These are phyloP conservation scores for Epinotia bilunana DNA, from an alignment of 2,888 invertebrate species.

Conservation along the genomic window DNA sequence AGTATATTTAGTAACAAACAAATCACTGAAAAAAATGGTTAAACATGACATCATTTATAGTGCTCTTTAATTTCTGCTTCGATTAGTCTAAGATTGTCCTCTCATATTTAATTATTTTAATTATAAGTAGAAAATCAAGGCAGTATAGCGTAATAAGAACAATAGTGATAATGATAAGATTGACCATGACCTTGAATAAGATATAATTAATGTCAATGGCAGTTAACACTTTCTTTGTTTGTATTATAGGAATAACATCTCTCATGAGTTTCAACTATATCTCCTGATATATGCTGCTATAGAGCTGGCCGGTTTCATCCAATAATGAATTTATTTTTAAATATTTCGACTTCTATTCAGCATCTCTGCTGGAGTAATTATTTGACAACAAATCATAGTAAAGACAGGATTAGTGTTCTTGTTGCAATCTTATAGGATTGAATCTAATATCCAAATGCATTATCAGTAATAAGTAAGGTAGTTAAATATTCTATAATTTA, in stretches of 20 bases:
- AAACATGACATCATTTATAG: no score
- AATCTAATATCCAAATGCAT: not conserved
- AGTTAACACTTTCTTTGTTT: not conserved
- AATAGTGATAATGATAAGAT: not conserved
- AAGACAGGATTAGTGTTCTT: not conserved
- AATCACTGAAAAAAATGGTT: no score
- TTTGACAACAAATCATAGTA: not conserved
- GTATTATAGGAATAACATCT: not conserved
- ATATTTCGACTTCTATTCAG: not conserved
- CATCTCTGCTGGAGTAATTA: not conserved
- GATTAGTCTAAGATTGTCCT: no score
- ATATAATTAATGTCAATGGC: not conserved
- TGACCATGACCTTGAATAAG: not conserved
- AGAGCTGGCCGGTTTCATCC: not conserved
- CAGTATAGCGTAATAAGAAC: no score
- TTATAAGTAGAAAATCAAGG: no score
- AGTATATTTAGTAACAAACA: no score
- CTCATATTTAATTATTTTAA: no score
- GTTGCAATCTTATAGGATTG: slow-evolving; percentile 15
- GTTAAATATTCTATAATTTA: no score
- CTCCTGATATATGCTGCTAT: no score
- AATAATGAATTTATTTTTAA: not conserved
- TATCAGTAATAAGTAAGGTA: not conserved
- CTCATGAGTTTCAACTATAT: not conserved
- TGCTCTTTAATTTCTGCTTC: no score